phyloP scores from a whole-genome alignment of 2,113 vertebrate genomes.

The Prietella phreatophila region DNA sequence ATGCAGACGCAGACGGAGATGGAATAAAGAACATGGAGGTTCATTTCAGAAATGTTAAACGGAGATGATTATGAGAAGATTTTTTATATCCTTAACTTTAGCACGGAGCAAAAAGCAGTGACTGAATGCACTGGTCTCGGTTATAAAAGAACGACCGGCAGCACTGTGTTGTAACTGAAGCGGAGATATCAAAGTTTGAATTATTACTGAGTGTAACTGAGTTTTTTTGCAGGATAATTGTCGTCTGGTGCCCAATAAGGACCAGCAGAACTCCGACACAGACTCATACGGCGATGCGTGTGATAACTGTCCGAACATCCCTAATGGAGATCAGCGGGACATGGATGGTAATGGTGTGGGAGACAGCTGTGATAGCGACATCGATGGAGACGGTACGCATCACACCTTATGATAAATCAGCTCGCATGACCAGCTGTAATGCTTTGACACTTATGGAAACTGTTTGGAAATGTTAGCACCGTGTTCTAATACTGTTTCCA shows the following conservation, averaged over 20 bases:
- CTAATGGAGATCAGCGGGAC: slow-evolving; percentile 82
- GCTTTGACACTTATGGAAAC: not conserved
- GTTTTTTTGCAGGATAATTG: slow-evolving; percentile 83
- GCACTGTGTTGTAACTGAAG: not conserved
- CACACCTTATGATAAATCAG: not conserved
- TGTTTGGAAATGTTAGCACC: not conserved
- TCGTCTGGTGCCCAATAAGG: slow-evolving; percentile 86
- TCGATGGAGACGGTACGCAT: slow-evolving; percentile 84
- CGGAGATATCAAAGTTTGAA: not conserved
- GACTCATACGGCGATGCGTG: slow-evolving; percentile 94
- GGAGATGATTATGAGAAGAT: not conserved
- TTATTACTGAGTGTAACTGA: not conserved
- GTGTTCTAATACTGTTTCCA: not conserved
- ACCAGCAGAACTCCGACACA: slow-evolving; percentile 94
- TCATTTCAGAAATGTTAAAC: not conserved
- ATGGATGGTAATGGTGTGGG: slow-evolving; percentile 82
- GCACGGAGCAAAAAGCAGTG: not conserved
- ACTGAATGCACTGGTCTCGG: not conserved
- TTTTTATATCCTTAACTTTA: not conserved
- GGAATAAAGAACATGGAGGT: slow-evolving; percentile 79
- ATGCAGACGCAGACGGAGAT: slow-evolving; percentile 80
- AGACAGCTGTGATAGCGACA: slow-evolving; percentile 85
- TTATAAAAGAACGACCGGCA: not conserved
- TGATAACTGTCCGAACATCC: slow-evolving; percentile 85
- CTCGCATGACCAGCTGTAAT: not conserved